Percentiles rank a stretch among this genome's conserved stretches.
Conservation (phyloP, 2,113 vertebrate species). For the Theristicus caerulescens region DNA sequence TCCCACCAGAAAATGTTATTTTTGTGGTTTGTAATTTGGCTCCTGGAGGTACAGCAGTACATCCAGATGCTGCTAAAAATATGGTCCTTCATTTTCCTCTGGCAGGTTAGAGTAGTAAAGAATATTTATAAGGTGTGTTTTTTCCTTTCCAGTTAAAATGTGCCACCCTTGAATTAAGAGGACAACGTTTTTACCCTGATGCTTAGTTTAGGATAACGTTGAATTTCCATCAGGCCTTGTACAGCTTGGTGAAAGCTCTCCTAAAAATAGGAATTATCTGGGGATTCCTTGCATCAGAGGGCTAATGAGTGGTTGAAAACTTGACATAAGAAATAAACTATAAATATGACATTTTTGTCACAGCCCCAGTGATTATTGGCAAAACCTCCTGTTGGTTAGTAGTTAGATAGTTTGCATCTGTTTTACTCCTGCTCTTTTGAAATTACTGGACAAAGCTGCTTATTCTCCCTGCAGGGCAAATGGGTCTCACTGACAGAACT, state of each 20-base stretch:
- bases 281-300: background rate
- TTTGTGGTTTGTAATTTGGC: background rate
- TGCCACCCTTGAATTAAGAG: background rate
- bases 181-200: background rate
- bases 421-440: background rate
- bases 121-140: background rate
- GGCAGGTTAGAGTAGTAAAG: background rate
- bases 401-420: constrained; percentile 1
- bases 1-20: background rate
- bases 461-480: background rate
- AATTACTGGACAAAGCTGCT: background rate
- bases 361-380: background rate
- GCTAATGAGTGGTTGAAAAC: background rate
- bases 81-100: background rate
- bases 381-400: constrained; percentile 4
- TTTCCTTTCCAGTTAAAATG: background rate
- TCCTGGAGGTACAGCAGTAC: background rate
- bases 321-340: background rate
- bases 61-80: constrained; percentile 24
- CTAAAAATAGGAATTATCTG: background rate
- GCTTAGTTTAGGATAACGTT: background rate
- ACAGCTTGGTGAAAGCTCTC: background rate
- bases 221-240: background rate
- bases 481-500: background rate
- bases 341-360: background rate